Percentiles rank a stretch among this genome's conserved stretches.
Evolutionary conservation across 2,797 vertebrate genomes (phyloP).

Genomic region (Protosalanx chinensis): DNA sequence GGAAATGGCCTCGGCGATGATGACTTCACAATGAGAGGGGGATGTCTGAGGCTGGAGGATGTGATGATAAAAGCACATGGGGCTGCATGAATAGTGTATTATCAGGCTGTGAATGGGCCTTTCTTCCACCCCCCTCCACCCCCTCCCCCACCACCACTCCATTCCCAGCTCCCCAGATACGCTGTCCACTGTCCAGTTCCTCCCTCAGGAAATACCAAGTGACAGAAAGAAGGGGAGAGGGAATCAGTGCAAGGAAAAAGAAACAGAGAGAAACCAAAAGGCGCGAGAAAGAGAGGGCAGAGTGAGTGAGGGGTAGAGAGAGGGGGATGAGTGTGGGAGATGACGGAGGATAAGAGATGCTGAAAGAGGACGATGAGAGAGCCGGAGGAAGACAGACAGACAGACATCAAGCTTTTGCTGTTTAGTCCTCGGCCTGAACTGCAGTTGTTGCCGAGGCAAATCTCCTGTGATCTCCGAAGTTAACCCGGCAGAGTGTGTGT

Average conservation of each 20-base stretch:
- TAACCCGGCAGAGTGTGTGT: background rate
- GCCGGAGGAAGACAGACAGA: background rate
- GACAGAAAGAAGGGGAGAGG: slow-evolving; percentile 1
- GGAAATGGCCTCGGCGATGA: slow-evolving; percentile 64
- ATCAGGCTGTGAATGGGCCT: slow-evolving; percentile 64
- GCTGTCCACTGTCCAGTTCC: slow-evolving; percentile 48
- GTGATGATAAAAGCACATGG: slow-evolving; percentile 72
- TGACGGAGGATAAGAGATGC: background rate
- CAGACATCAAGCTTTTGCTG: background rate
- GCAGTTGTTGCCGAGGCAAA: background rate
- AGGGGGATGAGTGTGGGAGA: background rate
- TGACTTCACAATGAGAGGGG: slow-evolving; percentile 66
- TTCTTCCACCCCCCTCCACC: slow-evolving; percentile 35
- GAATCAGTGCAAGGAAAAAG: background rate
- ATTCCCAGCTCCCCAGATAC: slow-evolving; percentile 45
- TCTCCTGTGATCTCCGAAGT: background rate
- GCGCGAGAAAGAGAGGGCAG: background rate
- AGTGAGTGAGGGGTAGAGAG: background rate
- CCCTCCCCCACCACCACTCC: slow-evolving; percentile 47
- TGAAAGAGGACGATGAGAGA: background rate
- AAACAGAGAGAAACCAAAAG: background rate
- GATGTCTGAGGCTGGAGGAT: slow-evolving; percentile 56
- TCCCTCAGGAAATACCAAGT: slow-evolving; percentile 30
- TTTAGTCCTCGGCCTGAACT: background rate
- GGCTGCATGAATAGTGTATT: slow-evolving; percentile 72